Evolutionary conservation across 2,113 vertebrate genomes (phyloP).

Genomic region (Trochalopteron elliotii): DNA sequence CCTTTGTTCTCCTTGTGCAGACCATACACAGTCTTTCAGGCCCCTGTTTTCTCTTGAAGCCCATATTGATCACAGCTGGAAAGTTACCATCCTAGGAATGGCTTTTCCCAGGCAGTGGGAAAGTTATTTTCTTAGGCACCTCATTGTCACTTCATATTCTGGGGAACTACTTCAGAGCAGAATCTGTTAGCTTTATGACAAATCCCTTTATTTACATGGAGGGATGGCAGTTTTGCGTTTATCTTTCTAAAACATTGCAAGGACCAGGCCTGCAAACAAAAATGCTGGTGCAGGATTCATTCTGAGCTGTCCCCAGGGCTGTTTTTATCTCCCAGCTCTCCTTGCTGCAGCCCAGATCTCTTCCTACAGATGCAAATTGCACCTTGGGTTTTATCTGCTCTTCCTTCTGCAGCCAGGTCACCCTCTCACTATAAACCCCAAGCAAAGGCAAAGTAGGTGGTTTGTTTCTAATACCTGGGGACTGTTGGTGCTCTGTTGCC

Average conservation of each 20-base stretch:
- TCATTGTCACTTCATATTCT: conserved; percentile 63
- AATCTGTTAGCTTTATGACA: conserved; percentile 42
- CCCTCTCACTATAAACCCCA: background rate
- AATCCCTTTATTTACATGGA: conserved; percentile 53
- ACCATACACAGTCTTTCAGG: background rate
- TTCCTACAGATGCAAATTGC: background rate
- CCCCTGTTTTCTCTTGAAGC: background rate
- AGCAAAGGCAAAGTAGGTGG: background rate
- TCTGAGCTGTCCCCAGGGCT: background rate
- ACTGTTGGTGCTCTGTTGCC: background rate
- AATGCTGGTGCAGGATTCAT: background rate
- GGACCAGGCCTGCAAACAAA: background rate
- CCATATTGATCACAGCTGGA: conserved; percentile 7
- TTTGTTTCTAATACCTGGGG: background rate
- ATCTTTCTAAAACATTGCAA: background rate
- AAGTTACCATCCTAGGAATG: background rate
- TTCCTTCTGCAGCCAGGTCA: background rate
- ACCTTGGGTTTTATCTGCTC: background rate
- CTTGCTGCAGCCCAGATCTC: background rate
- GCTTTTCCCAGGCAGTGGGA: background rate
- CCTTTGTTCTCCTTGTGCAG: conserved; percentile 12
- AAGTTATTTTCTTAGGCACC: conserved; percentile 51
- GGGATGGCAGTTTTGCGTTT: background rate
- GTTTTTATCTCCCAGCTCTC: background rate
- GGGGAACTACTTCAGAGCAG: background rate